phyloP scores from a whole-genome alignment of 2,888 invertebrate species.

The Tinea semifulvella region DNA sequence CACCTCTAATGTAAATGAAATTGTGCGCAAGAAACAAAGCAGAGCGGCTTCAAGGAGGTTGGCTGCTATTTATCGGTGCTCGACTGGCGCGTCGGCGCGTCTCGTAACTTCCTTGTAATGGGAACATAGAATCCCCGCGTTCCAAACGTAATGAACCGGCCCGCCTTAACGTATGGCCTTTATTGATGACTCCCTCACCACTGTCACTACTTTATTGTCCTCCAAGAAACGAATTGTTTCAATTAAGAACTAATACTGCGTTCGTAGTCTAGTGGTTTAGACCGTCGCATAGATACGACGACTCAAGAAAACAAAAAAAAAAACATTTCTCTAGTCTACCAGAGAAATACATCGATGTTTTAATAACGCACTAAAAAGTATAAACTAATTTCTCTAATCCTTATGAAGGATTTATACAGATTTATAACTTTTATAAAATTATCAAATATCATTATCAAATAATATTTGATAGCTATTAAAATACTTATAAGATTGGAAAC shows the following conservation, averaged over 20 bases:
- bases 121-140: slow-evolving; percentile 49
- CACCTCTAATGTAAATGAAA: slow-evolving; percentile 65
- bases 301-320: too few species aligned
- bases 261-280: too few species aligned
- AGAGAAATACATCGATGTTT: too few species aligned
- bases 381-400: too few species aligned
- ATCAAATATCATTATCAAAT: too few species aligned
- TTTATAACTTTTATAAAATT: too few species aligned
- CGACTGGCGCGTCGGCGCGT: slow-evolving; percentile 34
- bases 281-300: too few species aligned
- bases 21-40: slow-evolving; percentile 63
- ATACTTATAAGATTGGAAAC: too few species aligned
- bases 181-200: slow-evolving; percentile 53
- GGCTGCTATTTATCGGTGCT: slow-evolving; percentile 57
- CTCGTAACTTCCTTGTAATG: slow-evolving; percentile 54
- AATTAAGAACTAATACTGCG: slow-evolving; percentile 31
- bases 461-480: too few species aligned
- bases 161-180: slow-evolving; percentile 55
- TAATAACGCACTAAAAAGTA: too few species aligned
- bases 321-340: too few species aligned
- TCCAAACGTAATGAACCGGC: slow-evolving; percentile 51
- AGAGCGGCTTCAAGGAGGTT: slow-evolving; percentile 33
- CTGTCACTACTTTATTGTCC: slow-evolving; percentile 44
- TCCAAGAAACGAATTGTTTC: slow-evolving; percentile 43
- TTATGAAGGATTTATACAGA: too few species aligned